phyloP scores from a whole-genome alignment of 1,140 invertebrate species.

The Aphaenogaster rudis region DNA sequence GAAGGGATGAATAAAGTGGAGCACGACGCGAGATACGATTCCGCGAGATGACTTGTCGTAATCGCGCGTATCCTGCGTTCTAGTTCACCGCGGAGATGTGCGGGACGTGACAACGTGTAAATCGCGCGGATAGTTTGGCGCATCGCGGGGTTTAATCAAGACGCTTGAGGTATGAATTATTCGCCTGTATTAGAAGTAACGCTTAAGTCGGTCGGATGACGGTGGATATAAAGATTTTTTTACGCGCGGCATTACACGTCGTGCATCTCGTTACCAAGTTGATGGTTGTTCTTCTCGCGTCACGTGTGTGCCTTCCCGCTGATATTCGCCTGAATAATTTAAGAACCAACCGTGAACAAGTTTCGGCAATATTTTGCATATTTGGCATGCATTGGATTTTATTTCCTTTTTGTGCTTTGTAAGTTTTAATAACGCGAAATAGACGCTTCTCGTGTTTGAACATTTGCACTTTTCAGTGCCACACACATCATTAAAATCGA shows the following conservation, averaged over 20 bases:
- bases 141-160: conserved; percentile 58
- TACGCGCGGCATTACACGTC: too few relatives aligned
- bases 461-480: not conserved
- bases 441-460: not conserved
- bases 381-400: not conserved
- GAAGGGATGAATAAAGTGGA: conserved; percentile 73
- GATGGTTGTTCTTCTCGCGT: not conserved
- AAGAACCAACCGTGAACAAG: not conserved
- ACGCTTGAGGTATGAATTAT: conserved; percentile 58
- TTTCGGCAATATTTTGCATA: conserved; percentile 3
- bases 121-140: conserved; percentile 51
- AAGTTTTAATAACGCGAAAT: not conserved
- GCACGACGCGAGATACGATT: conserved; percentile 51
- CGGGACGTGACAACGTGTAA: conserved; percentile 51
- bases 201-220: not conserved
- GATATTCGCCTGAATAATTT: not conserved
- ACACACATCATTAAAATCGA: not conserved
- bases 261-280: not conserved
- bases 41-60: conserved; percentile 35
- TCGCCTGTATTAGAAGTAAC: conserved; percentile 7
- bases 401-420: not conserved
- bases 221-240: not conserved
- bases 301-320: conserved; percentile 4
- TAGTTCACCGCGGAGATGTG: conserved; percentile 39
- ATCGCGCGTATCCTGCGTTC: conserved; percentile 8